phyloP scores from a whole-genome alignment of 2,113 vertebrate species.

The Ellobius talpinus region DNA sequence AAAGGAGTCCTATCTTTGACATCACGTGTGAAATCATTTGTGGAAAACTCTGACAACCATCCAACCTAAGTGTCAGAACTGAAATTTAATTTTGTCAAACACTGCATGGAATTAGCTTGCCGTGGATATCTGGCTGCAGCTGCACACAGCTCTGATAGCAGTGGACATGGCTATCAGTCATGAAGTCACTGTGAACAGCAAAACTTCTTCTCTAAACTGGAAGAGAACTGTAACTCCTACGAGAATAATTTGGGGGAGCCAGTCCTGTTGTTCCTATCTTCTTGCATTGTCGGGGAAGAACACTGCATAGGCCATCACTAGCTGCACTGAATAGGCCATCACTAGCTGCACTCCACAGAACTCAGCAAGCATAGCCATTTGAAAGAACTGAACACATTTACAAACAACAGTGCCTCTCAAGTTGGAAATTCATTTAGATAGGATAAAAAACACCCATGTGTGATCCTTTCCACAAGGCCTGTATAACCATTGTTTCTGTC shows the following conservation, averaged over 20 bases:
- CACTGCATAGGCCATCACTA: too few relatives aligned
- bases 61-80: conserved; percentile 36
- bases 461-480: conserved; percentile 22
- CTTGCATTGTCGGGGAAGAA: background rate
- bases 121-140: background rate
- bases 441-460: background rate
- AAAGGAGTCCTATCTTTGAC: conserved; percentile 37
- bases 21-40: conserved; percentile 33
- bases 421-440: conserved; percentile 23
- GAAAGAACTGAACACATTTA: conserved; percentile 11
- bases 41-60: conserved; percentile 43
- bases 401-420: background rate
- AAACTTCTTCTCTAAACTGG: background rate
- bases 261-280: conserved; percentile 20
- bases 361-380: background rate
- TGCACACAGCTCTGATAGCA: background rate
- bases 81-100: conserved; percentile 20
- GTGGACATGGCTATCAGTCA: background rate
- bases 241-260: background rate
- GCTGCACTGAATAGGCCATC: background rate
- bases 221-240: conserved; percentile 26
- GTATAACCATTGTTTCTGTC: background rate
- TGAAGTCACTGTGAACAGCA: background rate
- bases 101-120: conserved; percentile 17
- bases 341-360: background rate